Percentiles rank a stretch among this genome's conserved stretches.
Conservation (phyloP, 2,113 vertebrate species). For the Tautogolabrus adspersus region DNA sequence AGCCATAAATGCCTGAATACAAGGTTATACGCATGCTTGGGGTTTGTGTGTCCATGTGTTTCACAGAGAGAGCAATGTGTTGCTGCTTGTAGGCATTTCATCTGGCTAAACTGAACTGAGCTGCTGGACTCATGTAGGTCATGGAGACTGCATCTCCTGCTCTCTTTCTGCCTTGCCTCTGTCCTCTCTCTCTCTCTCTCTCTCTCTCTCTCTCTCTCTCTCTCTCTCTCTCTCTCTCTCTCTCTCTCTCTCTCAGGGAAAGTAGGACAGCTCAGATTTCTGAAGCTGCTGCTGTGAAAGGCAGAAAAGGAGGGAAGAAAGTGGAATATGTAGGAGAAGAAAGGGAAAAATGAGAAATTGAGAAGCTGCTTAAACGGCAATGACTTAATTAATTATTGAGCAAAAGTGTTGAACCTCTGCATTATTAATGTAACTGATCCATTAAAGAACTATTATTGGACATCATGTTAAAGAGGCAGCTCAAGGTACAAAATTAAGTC, state of each 20-base stretch:
- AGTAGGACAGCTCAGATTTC: constrained; percentile 86
- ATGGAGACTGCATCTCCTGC: constrained; percentile 74
- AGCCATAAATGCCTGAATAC: not conserved
- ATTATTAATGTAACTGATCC: too few relatives aligned
- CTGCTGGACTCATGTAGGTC: constrained; percentile 86
- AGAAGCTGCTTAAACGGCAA: not conserved
- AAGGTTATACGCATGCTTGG: constrained; percentile 20
- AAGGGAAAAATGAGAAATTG: not conserved
- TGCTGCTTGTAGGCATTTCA: constrained; percentile 68
- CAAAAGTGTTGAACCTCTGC: not conserved
- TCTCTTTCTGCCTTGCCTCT: not conserved
- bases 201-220: constrained; percentile 22
- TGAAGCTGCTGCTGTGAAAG: constrained; percentile 67
- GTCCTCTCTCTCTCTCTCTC: not conserved
- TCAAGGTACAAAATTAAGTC: too few relatives aligned
- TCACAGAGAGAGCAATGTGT: constrained; percentile 66
- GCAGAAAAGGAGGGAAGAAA: constrained; percentile 33
- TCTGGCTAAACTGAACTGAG: constrained; percentile 71
- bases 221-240: constrained; percentile 9
- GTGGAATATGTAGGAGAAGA: constrained; percentile 37
- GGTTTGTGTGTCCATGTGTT: constrained; percentile 28
- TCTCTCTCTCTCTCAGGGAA: constrained; percentile 71
- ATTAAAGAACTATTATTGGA: too few relatives aligned
- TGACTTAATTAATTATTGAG: not conserved
- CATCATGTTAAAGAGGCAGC: too few relatives aligned